Evolutionary conservation across 2,113 vertebrate genomes (phyloP), one percentile per base, ranked within the genome.

Genomic region (Anarrhichthys ocellatus): DNA sequence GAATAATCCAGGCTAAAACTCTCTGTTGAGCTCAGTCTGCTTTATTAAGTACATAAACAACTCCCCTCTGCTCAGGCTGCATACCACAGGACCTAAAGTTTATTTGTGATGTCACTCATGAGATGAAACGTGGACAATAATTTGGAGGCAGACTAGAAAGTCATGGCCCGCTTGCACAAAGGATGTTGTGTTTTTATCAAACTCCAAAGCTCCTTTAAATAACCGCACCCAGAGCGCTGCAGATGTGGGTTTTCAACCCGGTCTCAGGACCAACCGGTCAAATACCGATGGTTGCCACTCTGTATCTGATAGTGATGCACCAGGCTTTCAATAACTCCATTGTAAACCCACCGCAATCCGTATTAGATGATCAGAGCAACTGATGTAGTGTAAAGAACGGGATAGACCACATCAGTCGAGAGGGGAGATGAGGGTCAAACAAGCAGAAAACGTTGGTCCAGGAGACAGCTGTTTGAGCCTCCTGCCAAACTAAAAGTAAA

Each of bases 31-130:
- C 59, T 73, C 36, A 36, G 42, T 24, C 71, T 42, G 36, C n/a
- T 82, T 88, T 85, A 85, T 87, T 66, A 73, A 81, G 65, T 17
- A 68, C 80, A 88, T 76, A 85, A 89, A 87, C 82, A 81, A 81
- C 27, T 61, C 27, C 15, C 8, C 36, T 40, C 52, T 13, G 15
- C 18, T 76, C 32, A 2, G 34, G 32, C 29, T 38, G 29, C 29
- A 46, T 56, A 54, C 68, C 40, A 56, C 36, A 14, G 15, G 14
- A 76, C 14, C 73, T 36, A 14, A 27, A 58, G 77, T 76, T 83
- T 67, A 81, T 58, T 10, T 69, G 50, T 27, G 81, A 73, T 54
- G 69, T 80, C 64, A 84, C 44, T 58, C 61, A 18, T 8, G 66
- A 73, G 81, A 87, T 83, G 50, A 81, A 73, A 88, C 24, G 18